Conservation (phyloP, 2,113 vertebrate species). For the Sitta europaea region DNA sequence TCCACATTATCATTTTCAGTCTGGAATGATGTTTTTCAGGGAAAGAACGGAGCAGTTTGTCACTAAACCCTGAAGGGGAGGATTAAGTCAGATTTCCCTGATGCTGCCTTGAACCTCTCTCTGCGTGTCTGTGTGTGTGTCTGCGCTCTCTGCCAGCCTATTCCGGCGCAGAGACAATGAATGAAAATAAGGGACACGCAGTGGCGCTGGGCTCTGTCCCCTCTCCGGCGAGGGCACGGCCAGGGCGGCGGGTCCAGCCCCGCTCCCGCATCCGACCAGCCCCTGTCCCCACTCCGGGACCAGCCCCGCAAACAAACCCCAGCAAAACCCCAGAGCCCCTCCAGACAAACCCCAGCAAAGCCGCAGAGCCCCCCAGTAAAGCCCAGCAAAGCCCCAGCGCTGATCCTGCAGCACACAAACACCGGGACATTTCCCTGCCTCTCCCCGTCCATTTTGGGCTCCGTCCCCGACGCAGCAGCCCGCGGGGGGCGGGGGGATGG, state of each 20-base stretch:
- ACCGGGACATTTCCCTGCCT: background rate
- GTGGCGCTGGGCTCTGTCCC: background rate
- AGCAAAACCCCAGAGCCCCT: background rate
- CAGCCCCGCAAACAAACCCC: background rate
- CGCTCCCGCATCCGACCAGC: fast-evolving
- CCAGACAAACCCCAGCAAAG: background rate
- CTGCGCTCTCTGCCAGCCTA: background rate
- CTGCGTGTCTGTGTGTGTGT: background rate
- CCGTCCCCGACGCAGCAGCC: background rate
- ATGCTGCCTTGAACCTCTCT: background rate
- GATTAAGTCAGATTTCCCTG: background rate
- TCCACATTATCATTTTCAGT: background rate
- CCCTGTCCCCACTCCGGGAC: too few species aligned
- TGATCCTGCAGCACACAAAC: background rate
- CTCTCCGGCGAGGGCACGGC: background rate
- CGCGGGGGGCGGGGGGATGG: background rate
- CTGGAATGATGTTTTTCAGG: background rate
- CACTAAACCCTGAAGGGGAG: background rate
- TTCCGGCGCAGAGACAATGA: background rate
- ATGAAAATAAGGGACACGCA: background rate
- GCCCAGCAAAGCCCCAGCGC: background rate
- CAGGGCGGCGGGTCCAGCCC: background rate
- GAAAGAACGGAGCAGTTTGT: background rate
- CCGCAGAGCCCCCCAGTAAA: background rate
- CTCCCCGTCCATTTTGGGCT: background rate